These are phyloP conservation scores for Perca fluviatilis DNA, from an alignment of 2,113 vertebrate genomes.

Conservation along the genomic window DNA sequence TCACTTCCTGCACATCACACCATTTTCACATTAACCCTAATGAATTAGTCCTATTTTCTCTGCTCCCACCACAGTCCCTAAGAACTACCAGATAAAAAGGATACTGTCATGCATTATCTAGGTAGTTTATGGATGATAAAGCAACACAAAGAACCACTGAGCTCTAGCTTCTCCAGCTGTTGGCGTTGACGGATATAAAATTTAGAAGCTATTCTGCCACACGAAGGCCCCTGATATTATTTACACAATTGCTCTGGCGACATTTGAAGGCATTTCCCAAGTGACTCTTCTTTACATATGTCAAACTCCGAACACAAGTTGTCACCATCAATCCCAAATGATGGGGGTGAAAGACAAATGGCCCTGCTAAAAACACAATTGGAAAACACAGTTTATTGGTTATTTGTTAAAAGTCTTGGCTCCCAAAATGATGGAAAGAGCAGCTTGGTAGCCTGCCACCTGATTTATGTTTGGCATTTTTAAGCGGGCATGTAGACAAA, in stretches of 20 bases:
- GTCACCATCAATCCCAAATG: conserved; percentile 31
- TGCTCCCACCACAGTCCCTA: conserved; percentile 8
- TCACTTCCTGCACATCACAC: not conserved
- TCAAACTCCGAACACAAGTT: conserved; percentile 37
- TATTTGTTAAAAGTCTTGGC: conserved; percentile 34
- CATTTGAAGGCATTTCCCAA: conserved; percentile 45
- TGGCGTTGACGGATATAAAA: conserved; percentile 42
- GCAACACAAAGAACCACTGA: conserved; percentile 44
- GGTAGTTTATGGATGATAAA: conserved; percentile 56
- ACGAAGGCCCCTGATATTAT: conserved; percentile 47
- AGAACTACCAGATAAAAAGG: conserved; percentile 23
- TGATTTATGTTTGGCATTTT: conserved; percentile 78
- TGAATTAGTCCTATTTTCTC: conserved; percentile 8
- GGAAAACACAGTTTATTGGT: conserved; percentile 44
- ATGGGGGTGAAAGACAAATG: conserved; percentile 29
- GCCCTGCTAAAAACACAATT: conserved; percentile 29
- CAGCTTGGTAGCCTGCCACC: conserved; percentile 76
- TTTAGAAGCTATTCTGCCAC: conserved; percentile 46
- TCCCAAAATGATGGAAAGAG: conserved; percentile 58
- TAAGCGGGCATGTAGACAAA: conserved; percentile 71
- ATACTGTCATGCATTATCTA: conserved; percentile 29
- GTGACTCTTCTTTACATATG: conserved; percentile 44
- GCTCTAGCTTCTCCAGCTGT: conserved; percentile 62
- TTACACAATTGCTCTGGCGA: conserved; percentile 48
- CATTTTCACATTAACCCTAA: not conserved